phyloP scores from a whole-genome alignment of 2,888 invertebrate genomes.

The Maniola hyperantus region DNA sequence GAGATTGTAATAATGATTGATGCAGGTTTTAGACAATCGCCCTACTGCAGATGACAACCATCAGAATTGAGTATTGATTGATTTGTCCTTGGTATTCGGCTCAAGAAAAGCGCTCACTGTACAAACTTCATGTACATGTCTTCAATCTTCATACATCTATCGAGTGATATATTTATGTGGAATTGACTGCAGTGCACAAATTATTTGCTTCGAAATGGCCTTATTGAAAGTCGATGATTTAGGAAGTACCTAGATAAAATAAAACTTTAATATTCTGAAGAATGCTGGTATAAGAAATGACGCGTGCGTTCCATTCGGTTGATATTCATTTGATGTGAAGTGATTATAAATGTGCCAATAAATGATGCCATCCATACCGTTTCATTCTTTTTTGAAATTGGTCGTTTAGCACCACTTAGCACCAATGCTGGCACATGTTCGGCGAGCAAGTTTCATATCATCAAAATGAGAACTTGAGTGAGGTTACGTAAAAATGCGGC shows the following conservation, averaged over 20 bases:
- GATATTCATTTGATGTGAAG: conserved; percentile 9
- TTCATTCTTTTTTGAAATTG: not conserved
- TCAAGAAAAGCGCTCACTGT: too few relatives aligned
- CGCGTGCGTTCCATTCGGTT: conserved; percentile 12
- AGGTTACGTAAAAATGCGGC: conserved; percentile 33
- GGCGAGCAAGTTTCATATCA: not conserved
- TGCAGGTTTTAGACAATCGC: too few relatives aligned
- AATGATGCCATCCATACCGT: not conserved
- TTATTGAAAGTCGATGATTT: not conserved
- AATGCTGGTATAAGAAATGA: conserved; percentile 9
- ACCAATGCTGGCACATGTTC: not conserved
- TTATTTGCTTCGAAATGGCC: not conserved
- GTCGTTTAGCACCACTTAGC: too few relatives aligned
- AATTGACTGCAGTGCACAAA: not conserved
- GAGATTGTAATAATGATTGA: too few relatives aligned
- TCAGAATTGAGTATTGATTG: too few relatives aligned
- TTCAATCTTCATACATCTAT: too few relatives aligned
- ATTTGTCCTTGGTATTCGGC: too few relatives aligned
- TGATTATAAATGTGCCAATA: not conserved
- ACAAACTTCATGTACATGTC: too few relatives aligned
- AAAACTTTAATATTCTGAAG: not conserved
- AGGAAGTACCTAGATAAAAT: too few relatives aligned
- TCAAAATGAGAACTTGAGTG: not conserved
- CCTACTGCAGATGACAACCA: too few relatives aligned
- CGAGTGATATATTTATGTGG: too few relatives aligned